These are phyloP conservation scores for Abrostola triplasia DNA, from an alignment of 2,888 invertebrate genomes.

Conservation along the genomic window DNA sequence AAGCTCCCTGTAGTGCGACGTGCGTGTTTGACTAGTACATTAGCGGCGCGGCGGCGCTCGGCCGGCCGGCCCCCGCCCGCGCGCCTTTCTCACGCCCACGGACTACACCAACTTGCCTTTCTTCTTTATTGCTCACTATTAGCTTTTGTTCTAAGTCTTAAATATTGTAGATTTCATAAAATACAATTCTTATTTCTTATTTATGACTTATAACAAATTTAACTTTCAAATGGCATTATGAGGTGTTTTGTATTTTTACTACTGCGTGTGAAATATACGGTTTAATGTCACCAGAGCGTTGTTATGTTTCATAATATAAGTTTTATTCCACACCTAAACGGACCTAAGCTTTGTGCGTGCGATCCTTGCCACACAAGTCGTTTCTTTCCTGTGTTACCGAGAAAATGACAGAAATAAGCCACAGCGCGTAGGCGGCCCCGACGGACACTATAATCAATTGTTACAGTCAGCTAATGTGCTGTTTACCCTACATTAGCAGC, in stretches of 20 bases:
- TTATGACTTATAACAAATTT: not conserved
- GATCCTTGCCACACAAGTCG: slow-evolving; percentile 81
- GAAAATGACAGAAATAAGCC: slow-evolving; percentile 79
- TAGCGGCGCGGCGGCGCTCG: slow-evolving; percentile 66
- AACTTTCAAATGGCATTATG: slow-evolving; percentile 2
- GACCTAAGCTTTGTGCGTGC: slow-evolving; percentile 70
- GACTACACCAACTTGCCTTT: slow-evolving; percentile 66
- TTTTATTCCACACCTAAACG: slow-evolving; percentile 66
- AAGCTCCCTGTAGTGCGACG: slow-evolving; percentile 55
- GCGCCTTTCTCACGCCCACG: slow-evolving; percentile 83
- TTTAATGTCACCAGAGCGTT: slow-evolving; percentile 4
- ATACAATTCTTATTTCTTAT: slow-evolving; percentile 17
- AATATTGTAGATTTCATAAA: slow-evolving; percentile 47
- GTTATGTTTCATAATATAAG: slow-evolving; percentile 43
- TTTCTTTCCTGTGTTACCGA: slow-evolving; percentile 72
- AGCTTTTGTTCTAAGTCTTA: slow-evolving; percentile 57
- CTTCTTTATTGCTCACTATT: slow-evolving; percentile 73
- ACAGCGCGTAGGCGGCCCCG: slow-evolving; percentile 56
- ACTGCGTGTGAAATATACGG: not conserved
- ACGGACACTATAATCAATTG: slow-evolving; percentile 77
- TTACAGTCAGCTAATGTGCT: slow-evolving; percentile 77
- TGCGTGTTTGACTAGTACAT: slow-evolving; percentile 79
- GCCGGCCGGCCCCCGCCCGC: slow-evolving; percentile 68
- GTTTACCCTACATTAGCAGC: slow-evolving; percentile 80
- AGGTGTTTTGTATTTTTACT: not conserved